Conservation (phyloP, 2,888 invertebrate species). For the Formica aserva region DNA sequence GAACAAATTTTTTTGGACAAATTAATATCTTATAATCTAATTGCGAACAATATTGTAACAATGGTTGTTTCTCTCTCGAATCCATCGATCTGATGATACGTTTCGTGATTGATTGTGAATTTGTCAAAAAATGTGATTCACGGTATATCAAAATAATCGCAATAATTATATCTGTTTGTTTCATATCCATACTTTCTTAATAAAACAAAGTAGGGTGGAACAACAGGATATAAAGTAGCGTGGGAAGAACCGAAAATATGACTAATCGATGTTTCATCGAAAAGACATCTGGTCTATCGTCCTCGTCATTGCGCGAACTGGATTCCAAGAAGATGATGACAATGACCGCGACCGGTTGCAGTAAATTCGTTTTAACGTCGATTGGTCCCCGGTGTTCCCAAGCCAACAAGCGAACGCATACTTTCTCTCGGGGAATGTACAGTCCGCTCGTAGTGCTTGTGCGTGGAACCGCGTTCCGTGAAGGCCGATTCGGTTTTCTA, state of each 20-base stretch:
- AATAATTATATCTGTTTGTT: too few species aligned
- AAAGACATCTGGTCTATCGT: neutral
- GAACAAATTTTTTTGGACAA: neutral
- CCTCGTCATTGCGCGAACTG: constrained; percentile 24
- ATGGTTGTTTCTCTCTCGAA: too few species aligned
- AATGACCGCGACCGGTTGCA: constrained; percentile 27
- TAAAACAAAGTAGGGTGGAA: neutral
- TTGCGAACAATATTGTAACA: too few species aligned
- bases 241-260: neutral
- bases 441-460: neutral
- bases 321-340: constrained; percentile 20
- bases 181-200: neutral
- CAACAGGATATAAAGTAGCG: neutral
- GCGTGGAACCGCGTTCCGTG: constrained; percentile 31
- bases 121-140: too few species aligned
- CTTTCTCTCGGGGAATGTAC: constrained; percentile 46
- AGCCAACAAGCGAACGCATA: neutral
- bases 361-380: constrained; percentile 10
- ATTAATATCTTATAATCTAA: too few species aligned
- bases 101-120: too few species aligned
- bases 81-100: too few species aligned
- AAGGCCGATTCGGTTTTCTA: constrained; percentile 47
- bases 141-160: too few species aligned
- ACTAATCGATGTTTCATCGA: neutral
- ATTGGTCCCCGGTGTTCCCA: constrained; percentile 16